phyloP scores from a whole-genome alignment of 2,113 vertebrate species.

The Malurus melanocephalus region DNA sequence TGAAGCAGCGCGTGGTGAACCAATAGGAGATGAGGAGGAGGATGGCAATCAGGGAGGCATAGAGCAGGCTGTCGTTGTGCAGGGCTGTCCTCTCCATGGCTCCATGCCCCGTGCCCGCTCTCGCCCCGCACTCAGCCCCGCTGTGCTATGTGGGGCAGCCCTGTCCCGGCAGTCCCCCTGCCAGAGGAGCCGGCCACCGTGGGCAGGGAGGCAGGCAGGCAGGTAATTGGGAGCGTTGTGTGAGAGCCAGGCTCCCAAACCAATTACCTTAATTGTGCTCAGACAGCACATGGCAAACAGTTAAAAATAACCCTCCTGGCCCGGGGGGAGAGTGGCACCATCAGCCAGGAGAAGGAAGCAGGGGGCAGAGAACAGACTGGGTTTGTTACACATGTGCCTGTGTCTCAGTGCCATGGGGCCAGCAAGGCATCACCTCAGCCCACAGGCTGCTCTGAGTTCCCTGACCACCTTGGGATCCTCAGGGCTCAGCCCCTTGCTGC shows the following conservation, averaged over 20 bases:
- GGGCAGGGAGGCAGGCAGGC: constrained; percentile 38
- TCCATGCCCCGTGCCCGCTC: constrained; percentile 36
- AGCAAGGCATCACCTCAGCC: neutral
- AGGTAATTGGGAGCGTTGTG: constrained; percentile 55
- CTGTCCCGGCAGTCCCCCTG: neutral
- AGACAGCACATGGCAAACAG: constrained; percentile 58
- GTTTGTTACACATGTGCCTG: neutral
- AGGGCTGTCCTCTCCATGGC: constrained; percentile 68
- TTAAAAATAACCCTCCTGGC: constrained; percentile 68
- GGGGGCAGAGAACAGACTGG: neutral
- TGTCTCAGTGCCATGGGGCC: rapidly evolving
- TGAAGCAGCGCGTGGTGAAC: constrained; percentile 67
- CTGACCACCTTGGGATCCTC: neutral
- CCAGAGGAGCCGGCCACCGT: neutral
- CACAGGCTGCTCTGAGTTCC: neutral
- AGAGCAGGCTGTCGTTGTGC: constrained; percentile 70
- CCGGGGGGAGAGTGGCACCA: constrained; percentile 26
- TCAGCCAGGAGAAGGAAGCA: neutral
- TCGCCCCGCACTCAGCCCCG: neutral
- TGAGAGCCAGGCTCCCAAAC: constrained; percentile 66
- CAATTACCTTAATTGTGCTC: constrained; percentile 71
- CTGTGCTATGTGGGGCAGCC: constrained; percentile 12
- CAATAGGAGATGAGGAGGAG: constrained; percentile 72
- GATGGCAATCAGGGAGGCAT: constrained; percentile 63
- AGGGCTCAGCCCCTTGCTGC: neutral